Evolutionary conservation across 2,113 vertebrate species (phyloP).

Genomic region (Pelecanus crispus): DNA sequence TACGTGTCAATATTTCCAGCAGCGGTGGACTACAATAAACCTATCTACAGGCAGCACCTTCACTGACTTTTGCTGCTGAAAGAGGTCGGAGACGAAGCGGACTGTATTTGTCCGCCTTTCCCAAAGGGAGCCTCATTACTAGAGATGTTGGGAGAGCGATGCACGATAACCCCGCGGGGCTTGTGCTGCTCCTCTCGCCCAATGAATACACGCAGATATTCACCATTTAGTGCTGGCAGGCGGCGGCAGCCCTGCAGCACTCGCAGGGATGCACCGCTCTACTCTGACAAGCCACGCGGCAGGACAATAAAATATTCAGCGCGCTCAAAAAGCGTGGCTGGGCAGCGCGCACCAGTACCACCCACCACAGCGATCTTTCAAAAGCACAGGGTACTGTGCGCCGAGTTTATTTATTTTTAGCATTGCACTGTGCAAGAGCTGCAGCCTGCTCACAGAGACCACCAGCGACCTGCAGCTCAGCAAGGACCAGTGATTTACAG

Average conservation of each 20-base stretch:
- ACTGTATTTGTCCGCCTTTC: not conserved
- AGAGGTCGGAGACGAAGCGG: not conserved
- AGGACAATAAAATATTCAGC: not conserved
- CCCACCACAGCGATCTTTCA: rapidly evolving
- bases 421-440: not conserved
- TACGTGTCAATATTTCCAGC: not conserved
- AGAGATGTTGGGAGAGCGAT: not conserved
- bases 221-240: not conserved
- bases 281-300: not conserved
- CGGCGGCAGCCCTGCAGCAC: not conserved
- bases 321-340: not conserved
- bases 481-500: not conserved
- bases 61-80: not conserved
- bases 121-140: not conserved
- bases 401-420: not conserved
- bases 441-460: not conserved
- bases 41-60: not conserved
- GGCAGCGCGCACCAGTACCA: not conserved
- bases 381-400: not conserved
- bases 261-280: not conserved
- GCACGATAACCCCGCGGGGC: not conserved
- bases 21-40: not conserved
- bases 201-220: not conserved
- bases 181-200: not conserved
- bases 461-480: not conserved